Base-by-base conservation (phyloP, 2,888 invertebrate species). In the Caenorhabditis doughertyi region DNA sequence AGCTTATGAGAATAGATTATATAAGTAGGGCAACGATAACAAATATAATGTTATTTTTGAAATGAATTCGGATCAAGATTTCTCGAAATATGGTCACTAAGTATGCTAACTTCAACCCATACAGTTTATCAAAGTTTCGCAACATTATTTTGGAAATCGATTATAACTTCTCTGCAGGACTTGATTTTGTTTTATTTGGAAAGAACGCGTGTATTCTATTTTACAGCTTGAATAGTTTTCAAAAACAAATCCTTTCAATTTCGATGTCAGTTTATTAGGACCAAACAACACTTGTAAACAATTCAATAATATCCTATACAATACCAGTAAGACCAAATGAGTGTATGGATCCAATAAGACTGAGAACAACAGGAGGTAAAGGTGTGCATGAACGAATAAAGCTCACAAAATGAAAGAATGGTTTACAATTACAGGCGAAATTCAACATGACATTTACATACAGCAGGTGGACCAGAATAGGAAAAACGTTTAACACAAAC, bases 301-400 rank as follows among this genome's bases (percentile, higher is more conserved):
- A 56, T 71, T 71, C 21, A 49, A 51, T 62, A 53, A 18, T 13
- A 62, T 53, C 72, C 72, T 62, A 56, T n/a, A 42, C 62, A 62
- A 23, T 62, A 62, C 72, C 60, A 42, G 60, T 72, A 70, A 11
- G 32, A 56, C 21, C 27, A 70, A 56, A 58, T 29, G 58, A 47
- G 47, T 56, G 53, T 35, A 42, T 7, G 13, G 51, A 16, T 13
- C 25, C 27, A 23, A 27, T 67, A 42, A 68, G 25, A 44, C 18
- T 55, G 55, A 56, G 9, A 11, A 21, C 23, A 18, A 42, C 27
- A 68, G 16, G 13, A 29, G 58, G 16, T 44, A 56, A 56, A 70
- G 16, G n/a, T 27, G 29, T 9, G 29, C 16, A 16, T 47, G 25
- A 70, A 70, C 70, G 29, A n/a, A n/a, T 70, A 70, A 70, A 70